Percentiles rank a stretch among this genome's conserved stretches.
phyloP scores from a whole-genome alignment of 1,140 invertebrate genomes.

The Lordiphosa clarofinis region DNA sequence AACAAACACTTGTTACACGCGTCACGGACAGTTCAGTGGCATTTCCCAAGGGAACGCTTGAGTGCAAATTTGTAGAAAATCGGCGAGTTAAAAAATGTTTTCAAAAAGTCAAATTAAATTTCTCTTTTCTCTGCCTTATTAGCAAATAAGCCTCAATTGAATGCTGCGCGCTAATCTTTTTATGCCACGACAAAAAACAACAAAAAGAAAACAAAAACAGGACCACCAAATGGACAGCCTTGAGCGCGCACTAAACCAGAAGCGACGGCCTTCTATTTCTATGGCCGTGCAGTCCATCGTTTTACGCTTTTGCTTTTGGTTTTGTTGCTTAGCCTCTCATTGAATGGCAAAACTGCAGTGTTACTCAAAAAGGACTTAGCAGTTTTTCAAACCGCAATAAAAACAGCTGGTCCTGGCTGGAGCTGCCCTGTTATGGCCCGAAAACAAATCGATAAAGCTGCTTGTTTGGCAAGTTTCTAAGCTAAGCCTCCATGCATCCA shows the following conservation, averaged over 20 bases:
- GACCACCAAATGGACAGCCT: conserved; percentile 21
- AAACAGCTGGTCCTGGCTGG: conserved; percentile 7
- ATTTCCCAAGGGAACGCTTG: conserved; percentile 52
- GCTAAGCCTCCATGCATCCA: conserved; percentile 50
- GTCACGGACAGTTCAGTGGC: conserved; percentile 15
- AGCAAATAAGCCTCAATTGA: conserved; percentile 46
- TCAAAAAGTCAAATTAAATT: conserved; percentile 42
- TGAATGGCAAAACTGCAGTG: conserved; percentile 29
- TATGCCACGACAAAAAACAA: conserved; percentile 21
- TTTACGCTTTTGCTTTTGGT: no score
- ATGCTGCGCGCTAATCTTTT: conserved; percentile 49
- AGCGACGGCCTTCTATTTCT: background rate
- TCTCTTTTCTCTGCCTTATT: conserved; percentile 7
- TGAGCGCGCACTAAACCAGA: conserved; percentile 13
- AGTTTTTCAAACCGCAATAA: conserved; percentile 22
- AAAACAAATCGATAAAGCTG: conserved; percentile 14
- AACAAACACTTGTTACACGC: conserved; percentile 67
- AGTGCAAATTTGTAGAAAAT: conserved; percentile 41
- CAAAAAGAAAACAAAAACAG: conserved; percentile 1
- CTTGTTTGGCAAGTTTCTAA: conserved; percentile 33
- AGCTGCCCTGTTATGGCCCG: background rate
- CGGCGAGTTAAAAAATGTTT: conserved; percentile 10
- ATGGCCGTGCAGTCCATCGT: conserved; percentile 22
- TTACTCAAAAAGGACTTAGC: conserved; percentile 20
- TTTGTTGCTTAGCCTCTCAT: conserved; percentile 12